Base-by-base conservation (phyloP, 2,797 vertebrate species). In the Gastrophryne carolinensis region DNA sequence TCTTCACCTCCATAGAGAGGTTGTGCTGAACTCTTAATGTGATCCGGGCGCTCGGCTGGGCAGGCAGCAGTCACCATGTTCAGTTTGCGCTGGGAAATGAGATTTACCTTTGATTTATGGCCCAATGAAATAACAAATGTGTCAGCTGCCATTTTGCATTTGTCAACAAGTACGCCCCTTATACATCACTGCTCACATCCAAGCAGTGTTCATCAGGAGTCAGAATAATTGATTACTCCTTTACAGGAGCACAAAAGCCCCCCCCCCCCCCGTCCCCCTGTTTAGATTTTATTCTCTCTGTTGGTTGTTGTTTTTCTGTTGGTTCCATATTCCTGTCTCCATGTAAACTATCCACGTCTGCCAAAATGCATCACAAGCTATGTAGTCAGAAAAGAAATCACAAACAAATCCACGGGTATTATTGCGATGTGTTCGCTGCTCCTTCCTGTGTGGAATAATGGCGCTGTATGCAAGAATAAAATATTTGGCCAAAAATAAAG, bases 51-150 rank as follows among this genome's bases (percentile, higher is more conserved):
- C 23, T 30, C 29, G 17, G 29, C 12, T 17, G 12, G 56, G 23
- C 37, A 3, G 24, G 19, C 39, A 47, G 54, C 53, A 49, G 54
- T 39, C 47, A 27, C 68, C n/a, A 26, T 41, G 60, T 71, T 49
- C 8, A 24, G 50, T 7, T 17, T 58, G 19, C 21, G 68, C 44
- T 21, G 35, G 52, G 60, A 60, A 71, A 61, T 71, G 34, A 61
- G 50, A 49, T 71, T 61, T 49, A 61, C n/a, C 13, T 60, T 30
- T 71, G 68, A 71, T 71, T 71, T 71, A 71, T 71, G 54, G 12
- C 47, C 8, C 68, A 17, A 8, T 24, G 41, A 60, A 17, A 19
- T 47, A 50, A 63, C 54, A 73, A 62, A 62, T 63, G 30, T 53
- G 29, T 54, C 70, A 58, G 37, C 37, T 23, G 39, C 39, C 39